These are phyloP conservation scores for Vimba vimba DNA, from an alignment of 2,113 vertebrate genomes.

Conservation along the genomic window DNA sequence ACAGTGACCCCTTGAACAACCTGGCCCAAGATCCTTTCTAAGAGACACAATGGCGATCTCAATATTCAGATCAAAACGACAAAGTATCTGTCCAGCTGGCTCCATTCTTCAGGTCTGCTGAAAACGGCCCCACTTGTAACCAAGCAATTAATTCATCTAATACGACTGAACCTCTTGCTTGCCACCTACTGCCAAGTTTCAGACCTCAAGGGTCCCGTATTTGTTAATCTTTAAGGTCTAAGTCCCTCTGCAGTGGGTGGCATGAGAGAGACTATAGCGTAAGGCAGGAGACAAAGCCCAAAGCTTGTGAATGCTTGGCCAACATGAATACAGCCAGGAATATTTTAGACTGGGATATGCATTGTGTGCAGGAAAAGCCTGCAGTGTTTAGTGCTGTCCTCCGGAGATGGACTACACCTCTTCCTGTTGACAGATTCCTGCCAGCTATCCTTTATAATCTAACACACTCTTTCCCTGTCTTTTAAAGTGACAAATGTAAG, in stretches of 20 bases:
- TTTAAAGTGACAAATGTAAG: constrained; percentile 38
- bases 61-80: not conserved
- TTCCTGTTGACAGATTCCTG: constrained; percentile 33
- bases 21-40: not conserved
- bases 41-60: not conserved
- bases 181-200: not conserved
- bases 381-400: constrained; percentile 31
- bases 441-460: constrained; percentile 23
- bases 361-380: constrained; percentile 25
- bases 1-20: not conserved
- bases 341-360: constrained; percentile 11
- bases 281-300: constrained; percentile 29
- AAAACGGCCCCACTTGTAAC: not conserved
- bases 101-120: not conserved
- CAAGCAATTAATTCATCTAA: not conserved
- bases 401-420: constrained; percentile 32
- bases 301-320: constrained; percentile 1
- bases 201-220: not conserved
- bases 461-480: not conserved
- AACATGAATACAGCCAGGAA: constrained; percentile 10
- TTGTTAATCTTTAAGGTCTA: constrained; percentile 5
- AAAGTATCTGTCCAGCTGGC: not conserved
- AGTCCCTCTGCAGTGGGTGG: not conserved
- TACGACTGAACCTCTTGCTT: not conserved
- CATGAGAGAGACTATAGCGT: not conserved